Base-by-base conservation (phyloP, 2,797 vertebrate species). In the Molossus alvarezi region DNA sequence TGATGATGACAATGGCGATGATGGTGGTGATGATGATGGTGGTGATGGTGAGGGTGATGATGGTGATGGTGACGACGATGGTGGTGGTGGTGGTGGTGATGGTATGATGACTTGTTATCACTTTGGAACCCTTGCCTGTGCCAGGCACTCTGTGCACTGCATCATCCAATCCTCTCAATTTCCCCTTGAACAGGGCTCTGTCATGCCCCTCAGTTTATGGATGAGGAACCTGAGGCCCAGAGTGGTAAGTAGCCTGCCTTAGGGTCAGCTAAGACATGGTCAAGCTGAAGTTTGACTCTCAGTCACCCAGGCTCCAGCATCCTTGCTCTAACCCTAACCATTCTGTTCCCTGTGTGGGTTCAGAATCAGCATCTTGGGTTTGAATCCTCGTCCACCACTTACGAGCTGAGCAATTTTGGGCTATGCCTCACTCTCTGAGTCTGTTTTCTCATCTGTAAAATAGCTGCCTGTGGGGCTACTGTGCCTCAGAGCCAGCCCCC, bases 131-230 rank as follows among this genome's bases (percentile, higher is more conserved):
- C 77, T 60, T 2, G 18, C n/a, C 33, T 53, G 45, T 11, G 33
- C 64, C 53, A 29, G 51, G 57, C 5, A 0, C 60, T 3, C 10
- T 1, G 1, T 7, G 12, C 4, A 1, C 9, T 5, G 21, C 9
- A 14, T 9, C 29, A 17, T 69, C 12, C n/a, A 8, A 41, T 37
- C 29, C 45, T 80, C 83, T 81, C n/a, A 55, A 1, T 48, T 18
- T 0, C 3, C 18, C 65, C 55, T 11, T 2, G 25, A 23, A 20
- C 75, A 14, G 6, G 57, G 57, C 37, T 71, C 72, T 23, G 10
- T 71, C 51, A 3, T 1, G 4, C 67, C 20, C 45, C 57, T 41
- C n/a, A 45, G n/a, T 57, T 37, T 27, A 37, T 0, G 11, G 77
- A 33, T 21, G 11, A 29, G 60, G 48, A 53, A 14, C n/a, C 21